Conservation (phyloP, 2,888 invertebrate species). For the Teleiodes luculella region DNA sequence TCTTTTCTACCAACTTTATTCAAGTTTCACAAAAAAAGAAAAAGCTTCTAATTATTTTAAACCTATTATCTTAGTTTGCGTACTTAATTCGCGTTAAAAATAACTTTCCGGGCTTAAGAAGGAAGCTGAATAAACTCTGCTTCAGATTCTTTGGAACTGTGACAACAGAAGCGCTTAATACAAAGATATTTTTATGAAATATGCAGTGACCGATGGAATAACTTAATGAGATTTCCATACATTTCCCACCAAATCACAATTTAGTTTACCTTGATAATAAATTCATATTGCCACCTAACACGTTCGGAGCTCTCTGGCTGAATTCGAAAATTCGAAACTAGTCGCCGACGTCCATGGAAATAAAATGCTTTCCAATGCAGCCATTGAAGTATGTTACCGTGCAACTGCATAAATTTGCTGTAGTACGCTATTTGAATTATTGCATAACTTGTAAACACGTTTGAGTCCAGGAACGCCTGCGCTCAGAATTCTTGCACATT, state of each 20-base stretch:
- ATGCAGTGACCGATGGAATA: slow-evolving; percentile 53
- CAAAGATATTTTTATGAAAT: slow-evolving; percentile 29
- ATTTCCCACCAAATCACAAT: slow-evolving; percentile 55
- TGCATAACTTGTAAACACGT: slow-evolving; percentile 75
- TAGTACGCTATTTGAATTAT: slow-evolving; percentile 72
- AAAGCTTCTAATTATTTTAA: slow-evolving; percentile 2
- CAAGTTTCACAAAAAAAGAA: background rate
- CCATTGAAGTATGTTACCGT: slow-evolving; percentile 73
- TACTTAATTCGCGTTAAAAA: slow-evolving; percentile 5
- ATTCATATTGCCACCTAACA: slow-evolving; percentile 70
- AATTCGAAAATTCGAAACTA: slow-evolving; percentile 60
- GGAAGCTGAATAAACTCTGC: background rate
- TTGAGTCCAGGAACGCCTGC: slow-evolving; percentile 52
- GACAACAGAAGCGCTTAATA: slow-evolving; percentile 30
- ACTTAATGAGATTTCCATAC: slow-evolving; percentile 61
- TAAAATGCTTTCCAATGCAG: slow-evolving; percentile 74
- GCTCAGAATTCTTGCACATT: slow-evolving; percentile 39
- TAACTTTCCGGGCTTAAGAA: slow-evolving; percentile 4
- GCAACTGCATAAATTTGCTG: slow-evolving; percentile 71
- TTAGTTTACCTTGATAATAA: slow-evolving; percentile 68
- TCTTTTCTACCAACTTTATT: background rate
- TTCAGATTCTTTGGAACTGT: slow-evolving; percentile 6
- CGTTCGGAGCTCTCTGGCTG: slow-evolving; percentile 52
- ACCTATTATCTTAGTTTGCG: slow-evolving; percentile 2
- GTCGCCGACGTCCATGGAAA: slow-evolving; percentile 61